A percentile compares a stretch with the other conserved stretches of the same genome.
phyloP scores from a whole-genome alignment of 2,797 vertebrate species.

The Enoplosus armatus region DNA sequence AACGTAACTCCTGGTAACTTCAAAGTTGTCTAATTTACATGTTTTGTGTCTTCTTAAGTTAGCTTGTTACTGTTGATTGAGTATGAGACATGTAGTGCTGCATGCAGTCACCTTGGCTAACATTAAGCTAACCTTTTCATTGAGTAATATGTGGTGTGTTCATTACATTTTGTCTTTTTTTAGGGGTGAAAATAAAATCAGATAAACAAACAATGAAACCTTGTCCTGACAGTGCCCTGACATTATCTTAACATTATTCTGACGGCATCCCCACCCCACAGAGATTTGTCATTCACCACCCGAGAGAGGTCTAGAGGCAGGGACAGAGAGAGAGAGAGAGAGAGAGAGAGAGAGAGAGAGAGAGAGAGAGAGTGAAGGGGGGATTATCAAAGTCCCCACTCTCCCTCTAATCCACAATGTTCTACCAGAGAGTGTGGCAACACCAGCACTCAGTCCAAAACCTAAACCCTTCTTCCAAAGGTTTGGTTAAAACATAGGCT shows the following conservation, averaged over 20 bases:
- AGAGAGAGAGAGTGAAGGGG: not conserved
- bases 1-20: not conserved
- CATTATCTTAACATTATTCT: slow-evolving; percentile 17
- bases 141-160: not conserved
- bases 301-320: not conserved
- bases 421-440: slow-evolving; percentile 37
- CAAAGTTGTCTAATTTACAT: not conserved
- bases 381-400: slow-evolving; percentile 57
- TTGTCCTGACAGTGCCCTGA: not conserved
- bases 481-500: slow-evolving; percentile 38
- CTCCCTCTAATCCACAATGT: slow-evolving; percentile 58
- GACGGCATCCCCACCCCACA: slow-evolving; percentile 10
- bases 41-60: not conserved
- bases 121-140: not conserved
- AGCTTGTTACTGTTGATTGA: no score
- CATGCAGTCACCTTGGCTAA: not conserved
- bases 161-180: not conserved
- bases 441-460: slow-evolving; percentile 32
- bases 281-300: slow-evolving; percentile 37
- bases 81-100: no score
- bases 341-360: not conserved
- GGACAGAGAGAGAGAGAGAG: not conserved
- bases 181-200: not conserved
- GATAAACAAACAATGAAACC: not conserved
- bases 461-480: slow-evolving; percentile 23